Evolutionary conservation across 2,797 vertebrate genomes (phyloP), one percentile per base, ranked within the genome.

Genomic region (Coluber constrictor): DNA sequence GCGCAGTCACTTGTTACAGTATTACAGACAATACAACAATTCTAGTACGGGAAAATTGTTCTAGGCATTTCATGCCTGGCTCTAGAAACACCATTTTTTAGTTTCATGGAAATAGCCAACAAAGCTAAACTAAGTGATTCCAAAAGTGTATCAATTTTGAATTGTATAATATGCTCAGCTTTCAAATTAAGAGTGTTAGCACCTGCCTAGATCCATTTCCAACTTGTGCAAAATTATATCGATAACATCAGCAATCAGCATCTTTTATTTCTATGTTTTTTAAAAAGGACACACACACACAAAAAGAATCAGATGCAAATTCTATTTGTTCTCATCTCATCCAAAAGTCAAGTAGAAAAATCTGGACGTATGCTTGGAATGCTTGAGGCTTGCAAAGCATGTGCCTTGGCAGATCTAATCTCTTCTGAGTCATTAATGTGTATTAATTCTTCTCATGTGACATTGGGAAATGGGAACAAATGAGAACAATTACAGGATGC

Each of bases 401-500:
- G 4, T 37, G 79, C 23, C 51, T 25, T 90, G n/a, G 63, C 27
- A 91, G 47, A 56, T 16, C 57, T 23, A 37, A 4, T 43, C 16
- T 86, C 37, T 60, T 5, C 55, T 88, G 18, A 74, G 51, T 25
- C 83, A 88, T 23, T 60, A 90, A 59, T 87, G 29, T 83, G 2
- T 23, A 61, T 89, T 88, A 55, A 91, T 55, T 61, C 56, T 79
- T 61, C 56, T 87, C 57, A 47, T 56, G 57, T 60, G n/a, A 61
- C 3, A 5, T 23, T 27, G 63, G 86, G 89, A 55, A 87, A 70
- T 23, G 54, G 89, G 79, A 63, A 89, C 43, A 87, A 91, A 89
- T 86, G 47, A 87, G 56, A 91, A 89, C 56, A 91, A 93, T 91
- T 63, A 63, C 70, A 89, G 87, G 90, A 89, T 91, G 89, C 23